phyloP scores from a whole-genome alignment of 2,888 invertebrate species.

The Polymixis flavicincta region DNA sequence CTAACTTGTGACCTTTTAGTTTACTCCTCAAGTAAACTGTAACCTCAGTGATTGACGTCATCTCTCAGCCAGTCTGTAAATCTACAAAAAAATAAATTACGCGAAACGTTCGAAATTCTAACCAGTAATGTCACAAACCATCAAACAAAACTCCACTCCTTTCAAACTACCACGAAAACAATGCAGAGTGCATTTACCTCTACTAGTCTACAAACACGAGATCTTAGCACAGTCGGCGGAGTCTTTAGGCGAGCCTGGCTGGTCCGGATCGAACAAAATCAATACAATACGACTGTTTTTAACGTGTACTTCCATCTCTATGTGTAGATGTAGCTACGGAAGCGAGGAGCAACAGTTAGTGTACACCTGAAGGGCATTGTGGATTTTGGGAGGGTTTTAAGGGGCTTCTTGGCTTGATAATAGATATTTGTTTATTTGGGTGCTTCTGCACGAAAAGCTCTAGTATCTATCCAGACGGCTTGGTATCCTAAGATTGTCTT shows the following conservation, averaged over 20 bases:
- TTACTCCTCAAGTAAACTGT: too few species aligned
- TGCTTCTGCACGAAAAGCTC: too few species aligned
- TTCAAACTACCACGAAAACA: constrained; percentile 19
- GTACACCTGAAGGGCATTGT: constrained; percentile 71
- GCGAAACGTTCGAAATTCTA: too few species aligned
- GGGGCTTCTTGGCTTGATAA: neutral
- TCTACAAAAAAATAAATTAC: too few species aligned
- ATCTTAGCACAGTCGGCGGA: constrained; percentile 46
- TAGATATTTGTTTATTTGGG: too few species aligned
- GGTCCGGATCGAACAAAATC: constrained; percentile 86
- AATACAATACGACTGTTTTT: constrained; percentile 87
- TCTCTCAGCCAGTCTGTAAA: too few species aligned
- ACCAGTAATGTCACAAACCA: neutral
- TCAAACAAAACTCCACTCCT: neutral
- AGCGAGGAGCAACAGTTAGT: constrained; percentile 85
- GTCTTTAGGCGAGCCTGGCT: constrained; percentile 56
- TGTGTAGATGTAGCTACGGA: constrained; percentile 70
- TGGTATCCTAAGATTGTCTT: too few species aligned
- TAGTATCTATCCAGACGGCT: too few species aligned
- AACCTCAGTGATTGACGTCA: too few species aligned
- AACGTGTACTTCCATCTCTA: constrained; percentile 76
- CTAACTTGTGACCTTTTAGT: neutral
- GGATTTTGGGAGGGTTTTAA: constrained; percentile 45
- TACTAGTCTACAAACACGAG: constrained; percentile 12
- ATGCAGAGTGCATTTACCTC: constrained; percentile 48